Base-by-base conservation (phyloP, 2,113 vertebrate genomes). In the Pedionomus torquatus region DNA sequence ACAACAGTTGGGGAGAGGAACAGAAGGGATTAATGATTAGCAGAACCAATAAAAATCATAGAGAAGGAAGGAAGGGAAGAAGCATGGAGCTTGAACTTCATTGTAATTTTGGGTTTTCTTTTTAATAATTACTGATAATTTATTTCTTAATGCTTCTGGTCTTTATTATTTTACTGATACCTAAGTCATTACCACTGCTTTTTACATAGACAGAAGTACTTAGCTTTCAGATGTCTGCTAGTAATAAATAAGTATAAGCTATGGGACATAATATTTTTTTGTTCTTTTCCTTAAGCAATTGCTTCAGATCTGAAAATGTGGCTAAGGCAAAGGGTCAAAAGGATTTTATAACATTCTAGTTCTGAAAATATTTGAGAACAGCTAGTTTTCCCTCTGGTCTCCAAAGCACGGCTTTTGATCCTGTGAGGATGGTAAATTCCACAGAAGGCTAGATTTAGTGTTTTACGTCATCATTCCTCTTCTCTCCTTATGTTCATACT, bases 401-500 rank as follows among this genome's bases (percentile, higher is more conserved):
- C 39, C 23, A 55, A 57, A 61, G 16, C 21, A 89, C 82, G 76
- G 85, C 7, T 94, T 87, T 91, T 93, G 82, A 95, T 61, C 35
- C 35, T 72, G 70, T 55, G 52, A 90, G 18, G 21, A 26, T 85
- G 70, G 43, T 60, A 64, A 64, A 51, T 83, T 85, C 66, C 57
- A 82, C 30, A 52, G 66, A 76, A 69, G 33, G 30, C 66, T 57
- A 79, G 43, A 96, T 91, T 76, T 82, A 96, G 66, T 30, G 33
- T 52, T 95, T 94, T 76, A 87, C 26, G 3, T 90, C 95, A 91
- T 33, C 82, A 69, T 85, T 87, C 28, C 30, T 68, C 79, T 35
- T 35, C 20, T 89, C 61, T 44, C 82, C 81, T 86, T 95, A 80
- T 85, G 82, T 88, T 96, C 75, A 31, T 76, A n/a, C 41, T 92